Conservation (phyloP, 2,797 vertebrate species). For the Phrynocephalus vlangalii region DNA sequence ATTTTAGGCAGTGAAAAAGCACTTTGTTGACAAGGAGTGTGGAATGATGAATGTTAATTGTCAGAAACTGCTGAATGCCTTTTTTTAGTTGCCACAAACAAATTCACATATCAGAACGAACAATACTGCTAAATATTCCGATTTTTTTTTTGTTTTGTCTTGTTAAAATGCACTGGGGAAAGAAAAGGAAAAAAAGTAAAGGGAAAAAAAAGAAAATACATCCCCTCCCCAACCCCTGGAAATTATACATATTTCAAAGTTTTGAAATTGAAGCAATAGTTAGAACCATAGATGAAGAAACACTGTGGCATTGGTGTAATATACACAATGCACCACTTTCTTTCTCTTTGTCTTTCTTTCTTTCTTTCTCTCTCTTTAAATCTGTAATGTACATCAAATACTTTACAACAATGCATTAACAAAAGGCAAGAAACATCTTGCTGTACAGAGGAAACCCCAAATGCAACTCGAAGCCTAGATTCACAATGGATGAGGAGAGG, state of each 20-base stretch:
- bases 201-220: background rate
- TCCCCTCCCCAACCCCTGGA: slow-evolving; percentile 62
- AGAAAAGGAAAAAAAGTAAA: slow-evolving; percentile 74
- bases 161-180: slow-evolving; percentile 83
- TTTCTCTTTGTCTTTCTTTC: slow-evolving; percentile 73
- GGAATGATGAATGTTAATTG: slow-evolving; percentile 86
- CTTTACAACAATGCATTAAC: slow-evolving; percentile 96
- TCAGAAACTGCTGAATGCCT: slow-evolving; percentile 86
- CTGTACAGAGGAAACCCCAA: slow-evolving; percentile 87
- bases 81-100: slow-evolving; percentile 88
- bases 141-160: slow-evolving; percentile 68
- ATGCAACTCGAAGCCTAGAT: slow-evolving; percentile 87
- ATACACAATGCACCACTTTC: slow-evolving; percentile 90
- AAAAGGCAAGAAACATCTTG: slow-evolving; percentile 90
- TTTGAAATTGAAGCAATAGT: slow-evolving; percentile 86
- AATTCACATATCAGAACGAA: slow-evolving; percentile 90
- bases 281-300: slow-evolving; percentile 88
- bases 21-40: slow-evolving; percentile 89
- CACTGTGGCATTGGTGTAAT: slow-evolving; percentile 91
- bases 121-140: slow-evolving; percentile 88
- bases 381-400: slow-evolving; percentile 96
- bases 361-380: slow-evolving; percentile 73
- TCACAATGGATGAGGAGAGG: slow-evolving; percentile 86
- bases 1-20: slow-evolving; percentile 99
- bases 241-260: slow-evolving; percentile 86